Conservation (phyloP, 2,888 invertebrate genomes). For the Diadegma fenestrale region DNA sequence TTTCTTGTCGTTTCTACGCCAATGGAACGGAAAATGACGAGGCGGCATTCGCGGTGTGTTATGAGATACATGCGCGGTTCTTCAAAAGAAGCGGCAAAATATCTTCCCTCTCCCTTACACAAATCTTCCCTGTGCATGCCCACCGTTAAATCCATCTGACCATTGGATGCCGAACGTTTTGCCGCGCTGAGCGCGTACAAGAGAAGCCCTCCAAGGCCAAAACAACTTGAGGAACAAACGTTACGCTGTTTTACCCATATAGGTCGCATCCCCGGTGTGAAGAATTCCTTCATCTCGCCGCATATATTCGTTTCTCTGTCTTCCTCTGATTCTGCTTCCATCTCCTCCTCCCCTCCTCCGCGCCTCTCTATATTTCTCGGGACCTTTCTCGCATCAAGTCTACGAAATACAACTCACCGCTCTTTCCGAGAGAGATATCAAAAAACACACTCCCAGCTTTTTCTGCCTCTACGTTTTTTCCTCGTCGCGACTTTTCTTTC, state of each 20-base stretch:
- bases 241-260: constrained; percentile 39
- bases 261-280: constrained; percentile 30
- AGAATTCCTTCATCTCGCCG: constrained; percentile 27
- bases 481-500: neutral
- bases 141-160: constrained; percentile 25
- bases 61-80: constrained; percentile 66
- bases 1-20: constrained; percentile 69
- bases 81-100: constrained; percentile 77
- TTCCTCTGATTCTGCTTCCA: constrained; percentile 5
- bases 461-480: constrained; percentile 4
- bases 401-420: neutral
- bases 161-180: constrained; percentile 31
- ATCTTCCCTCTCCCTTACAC: constrained; percentile 67
- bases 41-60: constrained; percentile 54
- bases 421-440: neutral
- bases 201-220: constrained; percentile 22
- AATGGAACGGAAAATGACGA: constrained; percentile 74
- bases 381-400: constrained; percentile 5
- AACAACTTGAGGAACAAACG: constrained; percentile 40
- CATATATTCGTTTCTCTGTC: constrained; percentile 21
- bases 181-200: constrained; percentile 10
- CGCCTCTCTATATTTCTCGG: neutral
- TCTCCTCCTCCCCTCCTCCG: neutral
- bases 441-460: neutral
- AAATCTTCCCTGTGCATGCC: constrained; percentile 67